Conservation (phyloP, 2,888 invertebrate genomes). For the Rhagonycha fulva region DNA sequence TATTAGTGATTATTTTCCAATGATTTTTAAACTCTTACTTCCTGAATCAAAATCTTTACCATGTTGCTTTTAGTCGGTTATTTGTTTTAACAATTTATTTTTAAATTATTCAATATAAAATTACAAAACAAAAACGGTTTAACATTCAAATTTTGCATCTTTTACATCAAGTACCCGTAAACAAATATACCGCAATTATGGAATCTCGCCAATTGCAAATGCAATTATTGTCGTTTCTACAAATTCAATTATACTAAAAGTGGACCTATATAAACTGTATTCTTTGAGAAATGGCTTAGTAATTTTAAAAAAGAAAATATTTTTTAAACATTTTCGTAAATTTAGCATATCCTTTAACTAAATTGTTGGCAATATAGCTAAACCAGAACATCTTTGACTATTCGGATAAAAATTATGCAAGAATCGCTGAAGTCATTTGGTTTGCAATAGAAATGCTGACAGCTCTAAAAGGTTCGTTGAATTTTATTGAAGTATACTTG, state of each 20-base stretch:
- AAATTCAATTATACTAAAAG: not conserved
- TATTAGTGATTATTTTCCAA: too few species aligned
- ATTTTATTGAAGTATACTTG: slow-evolving; percentile 11
- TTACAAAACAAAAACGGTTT: too few species aligned
- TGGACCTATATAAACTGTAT: not conserved
- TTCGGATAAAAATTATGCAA: slow-evolving; percentile 9
- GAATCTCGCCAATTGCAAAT: not conserved
- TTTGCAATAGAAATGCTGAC: slow-evolving; percentile 15
- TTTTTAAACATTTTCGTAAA: not conserved
- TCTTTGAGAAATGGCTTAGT: not conserved
- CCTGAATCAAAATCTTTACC: too few species aligned
- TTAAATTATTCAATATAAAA: too few species aligned
- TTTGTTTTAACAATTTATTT: too few species aligned
- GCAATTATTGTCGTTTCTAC: not conserved
- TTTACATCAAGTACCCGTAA: too few species aligned
- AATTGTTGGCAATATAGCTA: not conserved
- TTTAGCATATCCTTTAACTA: not conserved
- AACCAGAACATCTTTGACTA: slow-evolving; percentile 10
- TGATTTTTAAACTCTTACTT: too few species aligned
- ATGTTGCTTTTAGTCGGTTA: too few species aligned
- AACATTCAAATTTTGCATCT: too few species aligned
- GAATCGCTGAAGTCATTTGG: slow-evolving; percentile 11
- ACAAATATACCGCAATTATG: too few species aligned
- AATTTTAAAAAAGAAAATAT: not conserved
- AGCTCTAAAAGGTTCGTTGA: slow-evolving; percentile 5